A percentile compares a stretch with the other conserved stretches of the same genome.
Evolutionary conservation across 1,140 invertebrate genomes (phyloP).

Genomic region (Laodelphax striatellus): DNA sequence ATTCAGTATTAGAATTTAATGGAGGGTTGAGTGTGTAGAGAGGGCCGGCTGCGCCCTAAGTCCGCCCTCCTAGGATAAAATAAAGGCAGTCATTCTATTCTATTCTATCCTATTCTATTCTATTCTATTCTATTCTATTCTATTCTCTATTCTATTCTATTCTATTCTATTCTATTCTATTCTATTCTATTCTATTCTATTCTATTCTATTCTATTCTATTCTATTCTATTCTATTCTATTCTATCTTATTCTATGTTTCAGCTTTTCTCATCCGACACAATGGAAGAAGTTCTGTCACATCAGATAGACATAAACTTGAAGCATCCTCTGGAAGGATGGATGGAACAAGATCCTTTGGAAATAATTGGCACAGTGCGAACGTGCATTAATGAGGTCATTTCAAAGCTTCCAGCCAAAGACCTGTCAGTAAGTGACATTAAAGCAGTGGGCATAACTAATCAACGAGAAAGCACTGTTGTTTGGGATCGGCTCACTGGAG

Average conservation of each 20-base stretch:
- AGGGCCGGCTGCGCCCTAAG: no score
- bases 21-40: no score
- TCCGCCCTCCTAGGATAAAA: no score
- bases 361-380: slow-evolving; percentile 38
- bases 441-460: slow-evolving; percentile 81
- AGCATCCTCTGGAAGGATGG: slow-evolving; percentile 75
- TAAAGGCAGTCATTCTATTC: no score
- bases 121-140: no score
- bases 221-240: neutral
- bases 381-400: slow-evolving; percentile 28
- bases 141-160: no score
- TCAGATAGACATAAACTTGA: slow-evolving; percentile 65
- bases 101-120: no score
- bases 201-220: no score
- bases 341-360: slow-evolving; percentile 88
- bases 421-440: slow-evolving; percentile 46
- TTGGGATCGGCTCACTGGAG: slow-evolving; percentile 85
- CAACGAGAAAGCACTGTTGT: slow-evolving; percentile 92
- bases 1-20: no score
- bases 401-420: slow-evolving; percentile 39
- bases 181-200: no score
- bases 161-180: no score
- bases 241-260: neutral
- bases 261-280: slow-evolving; percentile 19
- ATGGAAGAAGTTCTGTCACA: slow-evolving; percentile 43